These are phyloP conservation scores for Hippocampus mohnikei DNA, from an alignment of 2,113 vertebrate species.

Conservation along the genomic window DNA sequence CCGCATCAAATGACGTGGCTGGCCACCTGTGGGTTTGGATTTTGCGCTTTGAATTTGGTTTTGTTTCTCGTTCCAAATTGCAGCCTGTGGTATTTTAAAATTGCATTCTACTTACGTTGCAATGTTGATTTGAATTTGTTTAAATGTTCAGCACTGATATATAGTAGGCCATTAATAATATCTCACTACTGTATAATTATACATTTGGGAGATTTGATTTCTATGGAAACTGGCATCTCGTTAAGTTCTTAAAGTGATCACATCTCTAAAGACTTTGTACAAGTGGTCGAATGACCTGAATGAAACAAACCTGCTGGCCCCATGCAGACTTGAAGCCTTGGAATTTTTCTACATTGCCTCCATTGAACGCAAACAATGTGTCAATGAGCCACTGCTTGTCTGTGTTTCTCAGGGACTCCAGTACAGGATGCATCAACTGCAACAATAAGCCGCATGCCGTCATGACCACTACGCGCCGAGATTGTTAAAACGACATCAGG, in stretches of 20 bases:
- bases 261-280: background rate
- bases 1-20: no score
- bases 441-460: constrained; percentile 6
- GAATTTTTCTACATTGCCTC: constrained; percentile 91
- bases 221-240: background rate
- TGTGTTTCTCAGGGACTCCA: constrained; percentile 88
- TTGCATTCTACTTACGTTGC: no score
- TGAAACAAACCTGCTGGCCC: constrained; percentile 86
- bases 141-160: no score
- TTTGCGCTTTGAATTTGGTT: no score
- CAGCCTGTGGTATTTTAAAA: no score
- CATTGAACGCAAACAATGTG: constrained; percentile 93
- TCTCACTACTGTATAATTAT: background rate
- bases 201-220: background rate
- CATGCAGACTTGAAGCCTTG: constrained; percentile 87
- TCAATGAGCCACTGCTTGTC: constrained; percentile 98
- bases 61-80: no score
- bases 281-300: background rate
- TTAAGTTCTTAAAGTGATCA: background rate
- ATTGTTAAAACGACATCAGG: background rate
- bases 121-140: no score
- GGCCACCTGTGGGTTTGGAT: no score
- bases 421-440: constrained; percentile 95
- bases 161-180: background rate
- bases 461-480: background rate